Evolutionary conservation across 2,888 invertebrate genomes (phyloP).

Genomic region (Maniola hyperantus): DNA sequence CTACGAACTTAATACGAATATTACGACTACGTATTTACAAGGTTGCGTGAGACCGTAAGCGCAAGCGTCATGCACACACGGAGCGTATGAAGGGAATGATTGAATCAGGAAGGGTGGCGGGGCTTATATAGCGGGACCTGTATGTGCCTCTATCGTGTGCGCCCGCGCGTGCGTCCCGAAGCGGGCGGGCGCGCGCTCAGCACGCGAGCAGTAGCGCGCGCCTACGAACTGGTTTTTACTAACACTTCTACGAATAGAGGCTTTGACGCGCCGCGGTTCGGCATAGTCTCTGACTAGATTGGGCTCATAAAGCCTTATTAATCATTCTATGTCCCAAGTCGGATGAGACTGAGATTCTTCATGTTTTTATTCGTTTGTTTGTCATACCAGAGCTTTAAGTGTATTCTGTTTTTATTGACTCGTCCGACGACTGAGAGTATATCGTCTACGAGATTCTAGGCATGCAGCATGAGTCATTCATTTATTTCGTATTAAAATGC

Average conservation of each 20-base stretch:
- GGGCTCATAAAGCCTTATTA: conserved; percentile 62
- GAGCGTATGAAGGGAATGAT: conserved; percentile 74
- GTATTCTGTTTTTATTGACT: conserved; percentile 14
- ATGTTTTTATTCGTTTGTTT: conserved; percentile 32
- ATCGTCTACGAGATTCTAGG: background rate
- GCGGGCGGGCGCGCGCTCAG: conserved; percentile 58
- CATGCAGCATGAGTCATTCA: conserved; percentile 19
- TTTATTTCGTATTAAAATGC: conserved; percentile 14
- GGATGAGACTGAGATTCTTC: conserved; percentile 34
- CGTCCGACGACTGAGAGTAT: background rate
- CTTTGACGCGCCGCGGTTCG: conserved; percentile 74
- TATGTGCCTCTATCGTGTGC: conserved; percentile 43
- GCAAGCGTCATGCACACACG: conserved; percentile 67
- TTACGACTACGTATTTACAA: conserved; percentile 74
- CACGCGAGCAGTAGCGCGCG: conserved; percentile 77
- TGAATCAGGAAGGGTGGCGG: conserved; percentile 72
- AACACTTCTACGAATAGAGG: conserved; percentile 74
- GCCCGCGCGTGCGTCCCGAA: conserved; percentile 53
- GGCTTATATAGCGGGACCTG: conserved; percentile 69
- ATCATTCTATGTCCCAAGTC: conserved; percentile 28
- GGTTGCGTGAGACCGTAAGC: conserved; percentile 45
- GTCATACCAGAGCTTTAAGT: conserved; percentile 18
- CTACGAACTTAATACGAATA: conserved; percentile 58
- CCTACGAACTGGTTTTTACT: conserved; percentile 70
- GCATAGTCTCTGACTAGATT: conserved; percentile 57